Conservation (phyloP, 2,888 invertebrate species). For the Carpatolechia fugitivella region DNA sequence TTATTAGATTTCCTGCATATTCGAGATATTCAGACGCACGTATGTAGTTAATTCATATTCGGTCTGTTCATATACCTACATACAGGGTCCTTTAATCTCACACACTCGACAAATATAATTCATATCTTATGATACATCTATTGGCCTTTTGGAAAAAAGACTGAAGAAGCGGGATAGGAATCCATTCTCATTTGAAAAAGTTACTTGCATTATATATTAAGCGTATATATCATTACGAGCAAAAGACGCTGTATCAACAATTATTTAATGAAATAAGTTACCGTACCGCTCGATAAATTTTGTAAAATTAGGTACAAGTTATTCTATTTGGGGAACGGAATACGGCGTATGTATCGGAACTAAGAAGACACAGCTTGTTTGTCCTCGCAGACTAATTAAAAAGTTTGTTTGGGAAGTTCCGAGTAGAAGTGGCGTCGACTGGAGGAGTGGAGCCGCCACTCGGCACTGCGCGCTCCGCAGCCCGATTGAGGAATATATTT, state of each 20-base stretch:
- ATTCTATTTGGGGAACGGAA: constrained; percentile 43
- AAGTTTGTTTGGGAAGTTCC: constrained; percentile 72
- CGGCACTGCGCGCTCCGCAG: constrained; percentile 15
- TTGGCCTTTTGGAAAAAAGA: too few species aligned
- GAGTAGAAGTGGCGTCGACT: constrained; percentile 55
- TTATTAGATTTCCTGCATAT: constrained; percentile 65
- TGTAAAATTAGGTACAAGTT: constrained; percentile 39
- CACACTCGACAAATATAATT: too few species aligned
- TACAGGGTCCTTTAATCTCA: constrained; percentile 2
- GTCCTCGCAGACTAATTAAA: constrained; percentile 78
- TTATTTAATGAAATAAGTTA: constrained; percentile 36
- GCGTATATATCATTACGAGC: too few species aligned
- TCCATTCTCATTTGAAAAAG: too few species aligned
- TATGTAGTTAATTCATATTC: constrained; percentile 46
- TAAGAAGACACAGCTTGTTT: constrained; percentile 72
- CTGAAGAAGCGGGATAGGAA: too few species aligned
- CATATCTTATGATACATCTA: too few species aligned
- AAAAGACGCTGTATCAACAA: constrained; percentile 16
- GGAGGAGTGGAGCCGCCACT: constrained; percentile 44
- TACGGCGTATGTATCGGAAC: constrained; percentile 56
- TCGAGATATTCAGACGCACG: constrained; percentile 45
- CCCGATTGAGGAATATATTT: constrained; percentile 60
- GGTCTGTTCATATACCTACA: constrained; percentile 28
- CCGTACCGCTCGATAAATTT: constrained; percentile 39
- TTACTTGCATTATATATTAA: too few species aligned